Base-by-base conservation (phyloP, 2,888 invertebrate genomes). In the Liopterus haemorrhoidalis region DNA sequence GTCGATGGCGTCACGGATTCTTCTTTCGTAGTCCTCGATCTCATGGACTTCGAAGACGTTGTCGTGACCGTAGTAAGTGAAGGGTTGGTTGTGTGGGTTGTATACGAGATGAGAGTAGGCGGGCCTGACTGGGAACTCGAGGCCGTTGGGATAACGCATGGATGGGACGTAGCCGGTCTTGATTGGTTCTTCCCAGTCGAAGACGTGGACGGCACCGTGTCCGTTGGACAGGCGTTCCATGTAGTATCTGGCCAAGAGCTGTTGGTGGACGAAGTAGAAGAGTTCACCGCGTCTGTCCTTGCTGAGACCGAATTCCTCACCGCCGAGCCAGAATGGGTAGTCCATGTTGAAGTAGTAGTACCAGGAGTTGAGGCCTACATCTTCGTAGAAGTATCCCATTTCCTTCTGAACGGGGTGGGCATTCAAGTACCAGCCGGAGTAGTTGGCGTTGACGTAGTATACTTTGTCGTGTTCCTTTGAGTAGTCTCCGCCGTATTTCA, bases 211-310 rank as follows among this genome's bases (percentile, higher is more conserved):
- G 49, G 81, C 79, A 9, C 78, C 76, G 35, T 81, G 70, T 49
- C 78, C 79, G 59, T 82, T 78, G 5, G 82, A 78, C 41, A 85
- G 67, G 62, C 86, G 79, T 62, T 86, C 85, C 68, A 85, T 71
- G 60, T 85, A 81, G 66, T 85, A 87, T 52, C 81, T 79, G 48
- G 81, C 73, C 51, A 84, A 56, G 8, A 85, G 56, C 64, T 85
- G 82, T 58, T 81, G 82, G 57, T 82, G 77, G 48, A 74, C 62
- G 63, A 73, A 79, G 63, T 81, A 76, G 66, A 74, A 79, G 44
- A 69, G 65, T 65, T 81, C 81, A 40, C 82, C 82, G 55, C 80
- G 78, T 48, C 70, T 71, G 55, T 77, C 76, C 54, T 76, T 73
- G 24, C 66, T 58, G 37, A 74, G 59, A 48, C 71, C 68, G 52